Percentiles rank a stretch among this genome's conserved stretches.
Evolutionary conservation across 2,113 vertebrate species (phyloP).

Genomic region (Mustela nigripes): DNA sequence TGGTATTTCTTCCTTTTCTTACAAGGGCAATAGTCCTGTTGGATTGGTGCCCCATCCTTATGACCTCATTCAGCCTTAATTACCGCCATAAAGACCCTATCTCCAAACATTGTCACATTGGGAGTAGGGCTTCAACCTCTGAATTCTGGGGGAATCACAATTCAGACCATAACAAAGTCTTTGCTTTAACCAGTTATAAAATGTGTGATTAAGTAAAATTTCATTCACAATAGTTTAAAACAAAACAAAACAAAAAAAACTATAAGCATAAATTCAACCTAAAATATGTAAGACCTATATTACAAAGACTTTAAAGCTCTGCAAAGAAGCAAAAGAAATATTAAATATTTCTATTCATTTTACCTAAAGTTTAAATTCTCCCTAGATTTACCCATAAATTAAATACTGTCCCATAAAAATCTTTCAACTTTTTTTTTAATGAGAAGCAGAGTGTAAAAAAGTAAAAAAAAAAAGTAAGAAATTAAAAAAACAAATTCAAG

Average conservation of each 20-base stretch:
- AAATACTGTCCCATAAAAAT: background rate
- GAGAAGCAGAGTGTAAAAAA: background rate
- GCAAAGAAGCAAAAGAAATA: background rate
- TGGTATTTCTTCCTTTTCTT: background rate
- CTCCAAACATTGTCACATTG: background rate
- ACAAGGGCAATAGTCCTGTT: background rate
- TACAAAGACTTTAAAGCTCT: background rate
- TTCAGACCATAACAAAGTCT: background rate
- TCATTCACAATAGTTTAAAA: slow-evolving; percentile 40
- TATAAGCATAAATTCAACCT: background rate
- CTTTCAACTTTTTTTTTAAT: background rate
- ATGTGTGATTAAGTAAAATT: slow-evolving; percentile 21
- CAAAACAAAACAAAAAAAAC: background rate
- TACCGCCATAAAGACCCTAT: background rate
- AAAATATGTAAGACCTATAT: background rate
- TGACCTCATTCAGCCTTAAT: background rate
- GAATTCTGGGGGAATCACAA: background rate
- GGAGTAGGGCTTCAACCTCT: background rate
- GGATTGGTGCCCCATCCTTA: background rate
- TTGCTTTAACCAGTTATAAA: slow-evolving; percentile 18
- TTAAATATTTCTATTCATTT: background rate
- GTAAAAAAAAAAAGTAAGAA: too few species aligned
- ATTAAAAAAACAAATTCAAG: too few species aligned
- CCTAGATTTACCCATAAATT: background rate
- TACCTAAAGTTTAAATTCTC: slow-evolving; percentile 38